Base-by-base conservation (phyloP, 2,797 vertebrate species). In the Gastrophryne carolinensis region DNA sequence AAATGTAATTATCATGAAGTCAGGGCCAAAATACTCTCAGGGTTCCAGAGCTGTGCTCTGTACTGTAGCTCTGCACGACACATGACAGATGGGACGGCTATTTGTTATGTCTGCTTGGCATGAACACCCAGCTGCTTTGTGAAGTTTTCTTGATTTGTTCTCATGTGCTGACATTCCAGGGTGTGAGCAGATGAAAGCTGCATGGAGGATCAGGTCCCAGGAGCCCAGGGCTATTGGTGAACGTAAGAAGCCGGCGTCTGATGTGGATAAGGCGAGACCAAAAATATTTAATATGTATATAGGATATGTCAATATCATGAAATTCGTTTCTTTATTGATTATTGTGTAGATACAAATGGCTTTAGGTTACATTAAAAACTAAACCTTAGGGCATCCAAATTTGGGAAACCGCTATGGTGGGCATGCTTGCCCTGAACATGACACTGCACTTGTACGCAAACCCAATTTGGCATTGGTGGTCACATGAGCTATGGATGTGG, bases 171-270 rank as follows among this genome's bases (percentile, higher is more conserved):
- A 76, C 11, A 21, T 24, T 50, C 5, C 79, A 54, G 71, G 66
- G 80, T 77, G 63, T 72, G 63, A 81, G 54, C 69, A 75, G 84
- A 83, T 53, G 77, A 80, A 83, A 58, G 68, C 61, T 29, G 66
- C 61, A 57, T 23, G 10, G 9, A 57, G 23, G 23, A 13, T 26
- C 30, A 11, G 26, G 30, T 19, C 24, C 32, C 41, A 39, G 13
- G 34, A 49, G 52, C 62, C 29, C 19, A 2, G 26, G 23, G 32
- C 8, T 21, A 30, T 9, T 47, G 44, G 44, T 21, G 17, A 19
- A 47, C 17, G 44, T 6, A 19, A 19, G 44, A 21, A 47, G 44
- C 44, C 44, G 2, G 6, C 21, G 8, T 47, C 44, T 17, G 44
- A 47, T 47, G 44, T 47, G 44, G 44, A 47, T 47, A 47, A 2